Percentiles rank a stretch among this genome's conserved stretches.
Evolutionary conservation across 2,888 invertebrate genomes (phyloP).

Genomic region (Caenorhabditis angaria): DNA sequence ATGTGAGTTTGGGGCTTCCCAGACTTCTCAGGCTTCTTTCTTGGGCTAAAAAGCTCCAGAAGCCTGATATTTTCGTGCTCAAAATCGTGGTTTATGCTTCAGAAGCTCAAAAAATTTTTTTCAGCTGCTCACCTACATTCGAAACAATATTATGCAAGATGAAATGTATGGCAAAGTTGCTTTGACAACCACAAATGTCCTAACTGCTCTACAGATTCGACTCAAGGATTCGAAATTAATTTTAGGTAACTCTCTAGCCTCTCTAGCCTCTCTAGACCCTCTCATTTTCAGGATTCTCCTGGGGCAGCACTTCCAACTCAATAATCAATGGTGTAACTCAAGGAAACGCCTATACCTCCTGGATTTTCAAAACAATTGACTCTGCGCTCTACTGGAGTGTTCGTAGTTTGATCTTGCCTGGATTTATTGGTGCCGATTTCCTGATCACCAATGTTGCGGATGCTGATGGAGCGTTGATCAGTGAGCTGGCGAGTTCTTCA

Average conservation of each 20-base stretch:
- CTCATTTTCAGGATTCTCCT: constrained; percentile 25
- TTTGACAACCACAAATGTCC: constrained; percentile 22
- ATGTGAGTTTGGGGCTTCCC: no score
- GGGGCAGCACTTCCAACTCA: constrained; percentile 32
- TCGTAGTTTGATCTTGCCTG: constrained; percentile 19
- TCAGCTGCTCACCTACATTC: constrained; percentile 43
- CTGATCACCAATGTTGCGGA: constrained; percentile 24
- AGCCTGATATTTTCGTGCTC: not conserved
- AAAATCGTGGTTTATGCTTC: not conserved
- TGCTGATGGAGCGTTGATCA: constrained; percentile 13
- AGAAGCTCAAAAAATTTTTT: constrained; percentile 5
- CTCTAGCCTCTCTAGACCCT: not conserved
- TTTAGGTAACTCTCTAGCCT: constrained; percentile 15
- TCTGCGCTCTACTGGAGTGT: constrained; percentile 32
- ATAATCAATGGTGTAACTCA: constrained; percentile 21
- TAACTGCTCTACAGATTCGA: constrained; percentile 15
- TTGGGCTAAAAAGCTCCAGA: no score
- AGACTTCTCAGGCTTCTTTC: no score
- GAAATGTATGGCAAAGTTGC: constrained; percentile 35
- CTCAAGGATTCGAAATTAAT: constrained; percentile 23
- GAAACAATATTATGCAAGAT: constrained; percentile 40
- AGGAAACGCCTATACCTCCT: constrained; percentile 20
- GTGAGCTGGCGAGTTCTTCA: not conserved
- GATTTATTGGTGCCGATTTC: constrained; percentile 35
- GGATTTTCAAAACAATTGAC: constrained; percentile 30